A percentile compares a stretch with the other conserved stretches of the same genome.
phyloP scores from a whole-genome alignment of 2,113 vertebrate species.

The Alethe castanea region DNA sequence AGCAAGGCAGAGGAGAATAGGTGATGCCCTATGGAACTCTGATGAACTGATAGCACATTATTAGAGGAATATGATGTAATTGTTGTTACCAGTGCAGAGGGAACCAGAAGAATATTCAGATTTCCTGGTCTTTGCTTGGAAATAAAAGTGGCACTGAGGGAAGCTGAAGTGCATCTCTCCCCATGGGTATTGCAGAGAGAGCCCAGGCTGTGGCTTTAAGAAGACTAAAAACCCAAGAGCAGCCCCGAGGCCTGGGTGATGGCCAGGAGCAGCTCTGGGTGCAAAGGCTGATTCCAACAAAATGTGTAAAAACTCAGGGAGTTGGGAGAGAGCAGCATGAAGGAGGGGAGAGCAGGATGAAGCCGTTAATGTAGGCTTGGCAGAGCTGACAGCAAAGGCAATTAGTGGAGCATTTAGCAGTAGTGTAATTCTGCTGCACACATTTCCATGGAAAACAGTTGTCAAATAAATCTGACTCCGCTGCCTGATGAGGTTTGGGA shows the following conservation, averaged over 20 bases:
- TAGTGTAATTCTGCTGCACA: neutral
- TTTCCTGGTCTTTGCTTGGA: neutral
- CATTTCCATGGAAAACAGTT: neutral
- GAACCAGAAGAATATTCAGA: neutral
- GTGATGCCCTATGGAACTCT: neutral
- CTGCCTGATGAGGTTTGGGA: neutral
- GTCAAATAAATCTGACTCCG: neutral
- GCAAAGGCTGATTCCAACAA: too few relatives aligned
- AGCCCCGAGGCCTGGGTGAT: neutral
- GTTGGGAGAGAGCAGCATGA: accelerated
- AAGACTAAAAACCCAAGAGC: neutral
- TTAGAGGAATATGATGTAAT: neutral
- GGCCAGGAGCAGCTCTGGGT: neutral
- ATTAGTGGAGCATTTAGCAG: neutral
- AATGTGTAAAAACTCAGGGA: neutral
- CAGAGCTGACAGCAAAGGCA: neutral
- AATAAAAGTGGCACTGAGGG: neutral
- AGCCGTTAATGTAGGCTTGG: neutral
- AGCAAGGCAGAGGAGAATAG: neutral
- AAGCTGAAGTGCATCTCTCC: neutral
- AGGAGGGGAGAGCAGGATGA: neutral
- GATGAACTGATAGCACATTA: neutral
- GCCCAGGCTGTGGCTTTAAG: accelerated
- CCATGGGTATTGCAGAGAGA: accelerated
- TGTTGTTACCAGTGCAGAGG: neutral